Conservation (phyloP, 2,113 vertebrate species). For the Hippocampus zosterae region DNA sequence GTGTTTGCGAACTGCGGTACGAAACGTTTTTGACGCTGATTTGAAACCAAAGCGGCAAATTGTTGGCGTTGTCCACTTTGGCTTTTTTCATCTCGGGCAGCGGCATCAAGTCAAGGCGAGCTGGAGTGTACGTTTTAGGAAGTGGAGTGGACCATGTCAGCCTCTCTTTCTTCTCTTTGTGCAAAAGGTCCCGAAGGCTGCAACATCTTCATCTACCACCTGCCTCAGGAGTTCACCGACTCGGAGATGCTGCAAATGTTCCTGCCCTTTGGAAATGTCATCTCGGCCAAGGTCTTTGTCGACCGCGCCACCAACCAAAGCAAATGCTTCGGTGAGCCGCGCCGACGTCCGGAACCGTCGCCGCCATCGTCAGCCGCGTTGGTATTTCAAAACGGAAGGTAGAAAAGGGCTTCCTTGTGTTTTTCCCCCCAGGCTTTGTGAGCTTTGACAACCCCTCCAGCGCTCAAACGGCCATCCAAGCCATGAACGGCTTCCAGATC, state of each 20-base stretch:
- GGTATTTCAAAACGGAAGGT: background rate
- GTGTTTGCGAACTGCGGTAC: too few species aligned
- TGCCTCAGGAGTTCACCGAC: conserved; percentile 97
- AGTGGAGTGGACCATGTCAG: background rate
- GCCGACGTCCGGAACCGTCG: background rate
- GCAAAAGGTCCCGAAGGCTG: conserved; percentile 89
- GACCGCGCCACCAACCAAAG: conserved; percentile 97
- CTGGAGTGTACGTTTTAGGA: background rate
- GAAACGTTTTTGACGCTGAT: too few species aligned
- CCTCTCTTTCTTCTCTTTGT: conserved; percentile 11
- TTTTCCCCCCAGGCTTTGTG: conserved; percentile 77
- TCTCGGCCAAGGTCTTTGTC: conserved; percentile 96
- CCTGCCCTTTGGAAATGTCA: conserved; percentile 95
- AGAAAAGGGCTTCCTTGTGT: background rate
- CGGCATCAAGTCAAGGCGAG: too few species aligned
- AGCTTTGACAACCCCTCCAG: conserved; percentile 95
- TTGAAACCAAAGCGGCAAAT: background rate
- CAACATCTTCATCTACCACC: conserved; percentile 98
- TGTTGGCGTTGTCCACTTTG: too few species aligned
- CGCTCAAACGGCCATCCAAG: conserved; percentile 91
- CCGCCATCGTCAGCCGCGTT: background rate
- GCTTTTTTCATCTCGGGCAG: too few species aligned
- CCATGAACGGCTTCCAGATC: conserved; percentile 98
- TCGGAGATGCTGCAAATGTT: conserved; percentile 97
- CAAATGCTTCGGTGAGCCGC: conserved; percentile 91